These are phyloP conservation scores for Pachyuromys duprasi DNA, from an alignment of 2,797 vertebrate species.

Conservation along the genomic window DNA sequence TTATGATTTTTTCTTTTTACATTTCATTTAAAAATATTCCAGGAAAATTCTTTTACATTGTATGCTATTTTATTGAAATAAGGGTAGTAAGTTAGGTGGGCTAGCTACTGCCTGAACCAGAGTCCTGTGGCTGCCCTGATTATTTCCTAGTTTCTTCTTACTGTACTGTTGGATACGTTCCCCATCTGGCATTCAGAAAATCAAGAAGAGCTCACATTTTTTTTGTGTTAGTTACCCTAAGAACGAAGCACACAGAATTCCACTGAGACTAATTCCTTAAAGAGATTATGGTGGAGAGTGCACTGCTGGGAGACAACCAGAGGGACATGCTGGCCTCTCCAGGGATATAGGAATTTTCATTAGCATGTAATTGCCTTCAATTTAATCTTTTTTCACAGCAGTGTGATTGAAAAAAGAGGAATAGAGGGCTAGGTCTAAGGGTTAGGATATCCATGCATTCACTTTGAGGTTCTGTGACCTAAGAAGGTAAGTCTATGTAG, in stretches of 20 bases:
- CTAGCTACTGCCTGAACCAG: background rate
- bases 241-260: constrained; percentile 37
- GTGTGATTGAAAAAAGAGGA: background rate
- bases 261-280: constrained; percentile 51
- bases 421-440: background rate
- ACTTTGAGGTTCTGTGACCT: background rate
- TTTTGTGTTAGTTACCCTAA: background rate
- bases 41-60: background rate
- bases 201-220: background rate
- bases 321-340: background rate
- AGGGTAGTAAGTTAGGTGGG: background rate
- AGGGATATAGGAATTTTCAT: background rate
- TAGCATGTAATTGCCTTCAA: background rate
- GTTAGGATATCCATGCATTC: background rate
- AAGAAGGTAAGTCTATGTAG: background rate
- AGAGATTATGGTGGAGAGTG: background rate
- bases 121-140: background rate
- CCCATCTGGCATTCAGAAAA: background rate
- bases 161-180: background rate
- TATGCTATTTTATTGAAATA: background rate
- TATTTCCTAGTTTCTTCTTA: background rate
- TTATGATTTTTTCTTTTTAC: background rate
- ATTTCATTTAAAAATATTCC: background rate
- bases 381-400: background rate
- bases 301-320: background rate